Evolutionary conservation across 2,113 vertebrate species (phyloP).

Genomic region (Camelus bactrianus): DNA sequence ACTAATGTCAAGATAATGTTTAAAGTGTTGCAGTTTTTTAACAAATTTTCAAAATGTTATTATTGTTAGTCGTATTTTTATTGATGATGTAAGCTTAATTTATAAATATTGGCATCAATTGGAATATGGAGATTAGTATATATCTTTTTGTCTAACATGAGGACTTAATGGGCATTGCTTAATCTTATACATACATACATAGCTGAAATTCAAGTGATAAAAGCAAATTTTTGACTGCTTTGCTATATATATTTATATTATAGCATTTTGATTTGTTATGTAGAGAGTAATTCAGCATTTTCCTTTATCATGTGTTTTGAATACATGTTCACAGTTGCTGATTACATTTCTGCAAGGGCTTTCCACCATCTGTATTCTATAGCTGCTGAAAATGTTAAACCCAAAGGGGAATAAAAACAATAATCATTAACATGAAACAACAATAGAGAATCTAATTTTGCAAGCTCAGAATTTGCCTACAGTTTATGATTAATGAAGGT

Average conservation of each 20-base stretch:
- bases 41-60: neutral
- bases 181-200: neutral
- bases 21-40: neutral
- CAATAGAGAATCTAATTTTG: slow-evolving; percentile 83
- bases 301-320: slow-evolving; percentile 81
- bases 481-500: slow-evolving; percentile 87
- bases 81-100: neutral
- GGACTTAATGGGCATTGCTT: neutral
- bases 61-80: neutral
- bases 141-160: neutral
- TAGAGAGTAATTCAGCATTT: slow-evolving; percentile 69
- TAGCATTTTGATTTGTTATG: slow-evolving; percentile 77
- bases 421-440: slow-evolving; percentile 85
- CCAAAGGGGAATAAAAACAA: slow-evolving; percentile 78
- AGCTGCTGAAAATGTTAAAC: slow-evolving; percentile 78
- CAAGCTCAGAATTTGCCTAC: slow-evolving; percentile 82
- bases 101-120: neutral
- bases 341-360: slow-evolving; percentile 82
- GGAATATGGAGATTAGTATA: neutral
- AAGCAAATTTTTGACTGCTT: slow-evolving; percentile 61
- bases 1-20: neutral
- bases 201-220: slow-evolving; percentile 11
- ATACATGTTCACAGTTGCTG: slow-evolving; percentile 75
- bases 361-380: slow-evolving; percentile 84
- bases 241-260: slow-evolving; percentile 61